Conservation (phyloP, 2,888 invertebrate species). For the Brenthis daphne region DNA sequence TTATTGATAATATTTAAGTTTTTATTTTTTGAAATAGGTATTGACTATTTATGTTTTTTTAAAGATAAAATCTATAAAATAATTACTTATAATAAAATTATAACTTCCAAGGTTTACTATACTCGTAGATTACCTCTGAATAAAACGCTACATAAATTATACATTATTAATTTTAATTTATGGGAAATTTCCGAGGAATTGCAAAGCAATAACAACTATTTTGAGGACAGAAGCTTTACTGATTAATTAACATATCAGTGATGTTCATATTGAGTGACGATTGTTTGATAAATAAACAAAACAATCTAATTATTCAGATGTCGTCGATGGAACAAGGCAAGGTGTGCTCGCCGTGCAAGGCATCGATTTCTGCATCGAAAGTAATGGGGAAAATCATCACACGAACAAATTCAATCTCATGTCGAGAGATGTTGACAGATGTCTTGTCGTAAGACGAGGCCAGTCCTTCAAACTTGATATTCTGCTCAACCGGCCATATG, state of each 20-base stretch:
- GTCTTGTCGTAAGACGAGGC: constrained; percentile 91
- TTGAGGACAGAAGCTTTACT: too few species aligned
- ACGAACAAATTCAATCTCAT: constrained; percentile 90
- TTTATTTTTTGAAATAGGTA: too few species aligned
- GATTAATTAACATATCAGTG: constrained; percentile 1
- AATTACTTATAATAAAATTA: too few species aligned
- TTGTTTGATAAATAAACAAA: background rate
- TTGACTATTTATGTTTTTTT: too few species aligned
- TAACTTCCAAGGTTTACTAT: too few species aligned
- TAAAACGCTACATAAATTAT: too few species aligned
- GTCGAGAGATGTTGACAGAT: constrained; percentile 81
- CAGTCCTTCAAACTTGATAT: constrained; percentile 90
- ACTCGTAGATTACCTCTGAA: too few species aligned
- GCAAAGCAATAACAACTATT: too few species aligned
- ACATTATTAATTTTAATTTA: too few species aligned
- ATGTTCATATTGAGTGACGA: background rate
- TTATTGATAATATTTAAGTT: too few species aligned
- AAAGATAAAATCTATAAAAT: too few species aligned
- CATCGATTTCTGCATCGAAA: constrained; percentile 87
- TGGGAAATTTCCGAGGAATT: too few species aligned
- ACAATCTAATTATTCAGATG: constrained; percentile 60
- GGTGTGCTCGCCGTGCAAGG: constrained; percentile 86
- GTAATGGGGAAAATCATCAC: constrained; percentile 89
- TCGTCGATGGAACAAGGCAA: constrained; percentile 71
- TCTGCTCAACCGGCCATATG: constrained; percentile 88